Percentiles rank a stretch among this genome's conserved stretches.
Evolutionary conservation across 2,113 vertebrate species (phyloP).

Genomic region (Hyla sarda): DNA sequence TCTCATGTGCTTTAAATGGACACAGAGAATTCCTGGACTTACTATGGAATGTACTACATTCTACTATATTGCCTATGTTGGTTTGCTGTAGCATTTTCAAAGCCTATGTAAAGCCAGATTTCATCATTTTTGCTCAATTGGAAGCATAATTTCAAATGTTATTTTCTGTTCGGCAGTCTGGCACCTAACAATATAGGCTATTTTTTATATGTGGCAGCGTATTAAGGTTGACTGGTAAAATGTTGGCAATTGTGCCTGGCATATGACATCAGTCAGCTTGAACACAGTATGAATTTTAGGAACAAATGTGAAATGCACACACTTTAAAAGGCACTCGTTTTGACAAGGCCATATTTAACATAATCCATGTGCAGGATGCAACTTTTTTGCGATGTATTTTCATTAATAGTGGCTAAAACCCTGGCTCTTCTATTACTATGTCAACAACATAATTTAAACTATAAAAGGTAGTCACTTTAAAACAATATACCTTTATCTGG

Average conservation of each 20-base stretch:
- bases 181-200: not conserved
- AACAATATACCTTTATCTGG: constrained; percentile 90
- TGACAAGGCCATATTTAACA: not conserved
- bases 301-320: not conserved
- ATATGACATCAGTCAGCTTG: constrained; percentile 13
- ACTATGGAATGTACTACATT: too few species aligned
- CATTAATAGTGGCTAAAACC: not conserved
- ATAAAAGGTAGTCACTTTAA: not conserved
- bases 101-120: not conserved
- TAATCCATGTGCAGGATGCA: not conserved
- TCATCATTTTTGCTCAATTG: not conserved
- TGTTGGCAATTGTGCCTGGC: not conserved
- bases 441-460: not conserved
- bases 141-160: not conserved
- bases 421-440: not conserved
- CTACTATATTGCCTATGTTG: too few species aligned
- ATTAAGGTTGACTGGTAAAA: not conserved
- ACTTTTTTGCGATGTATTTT: not conserved
- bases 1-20: too few species aligned
- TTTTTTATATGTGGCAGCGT: not conserved
- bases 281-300: not conserved
- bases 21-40: not conserved
- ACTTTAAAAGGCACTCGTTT: not conserved
- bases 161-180: not conserved
- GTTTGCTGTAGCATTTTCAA: too few species aligned